phyloP scores from a whole-genome alignment of 2,797 vertebrate species.

The Prionace glauca region DNA sequence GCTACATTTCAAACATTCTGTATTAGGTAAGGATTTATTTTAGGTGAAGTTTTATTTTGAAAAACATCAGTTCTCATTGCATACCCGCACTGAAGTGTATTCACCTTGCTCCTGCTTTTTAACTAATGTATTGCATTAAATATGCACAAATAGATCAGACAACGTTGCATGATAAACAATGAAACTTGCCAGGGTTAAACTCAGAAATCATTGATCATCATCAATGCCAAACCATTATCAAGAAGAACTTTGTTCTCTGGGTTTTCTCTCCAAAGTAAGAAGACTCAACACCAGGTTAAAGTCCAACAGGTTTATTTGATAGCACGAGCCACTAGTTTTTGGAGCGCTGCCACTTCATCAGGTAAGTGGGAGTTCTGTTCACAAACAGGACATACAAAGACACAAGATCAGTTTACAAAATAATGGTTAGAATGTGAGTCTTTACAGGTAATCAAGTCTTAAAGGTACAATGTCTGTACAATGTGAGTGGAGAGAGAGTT shows the following conservation, averaged over 20 bases:
- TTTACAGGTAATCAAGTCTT: too few relatives aligned
- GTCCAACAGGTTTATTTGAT: too few relatives aligned
- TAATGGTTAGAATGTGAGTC: too few relatives aligned
- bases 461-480: too few relatives aligned
- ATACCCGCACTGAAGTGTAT: neutral
- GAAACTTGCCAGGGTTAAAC: neutral
- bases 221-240: neutral
- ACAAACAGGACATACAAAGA: too few relatives aligned
- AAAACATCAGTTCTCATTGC: neutral
- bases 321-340: too few relatives aligned
- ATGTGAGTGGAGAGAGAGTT: too few relatives aligned
- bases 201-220: neutral
- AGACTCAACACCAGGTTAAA: too few relatives aligned
- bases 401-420: too few relatives aligned
- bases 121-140: neutral
- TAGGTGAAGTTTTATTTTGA: neutral
- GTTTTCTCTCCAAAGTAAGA: neutral
- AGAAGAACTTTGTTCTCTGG: neutral
- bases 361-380: too few relatives aligned
- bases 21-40: neutral
- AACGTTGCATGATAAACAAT: neutral
- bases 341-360: too few relatives aligned
- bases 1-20: neutral
- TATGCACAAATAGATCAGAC: neutral
- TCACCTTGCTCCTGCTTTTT: neutral